phyloP scores from a whole-genome alignment of 30 jellyfish, hydroid and myxozoan genomes.

The Haliclystus octoradiatus region DNA sequence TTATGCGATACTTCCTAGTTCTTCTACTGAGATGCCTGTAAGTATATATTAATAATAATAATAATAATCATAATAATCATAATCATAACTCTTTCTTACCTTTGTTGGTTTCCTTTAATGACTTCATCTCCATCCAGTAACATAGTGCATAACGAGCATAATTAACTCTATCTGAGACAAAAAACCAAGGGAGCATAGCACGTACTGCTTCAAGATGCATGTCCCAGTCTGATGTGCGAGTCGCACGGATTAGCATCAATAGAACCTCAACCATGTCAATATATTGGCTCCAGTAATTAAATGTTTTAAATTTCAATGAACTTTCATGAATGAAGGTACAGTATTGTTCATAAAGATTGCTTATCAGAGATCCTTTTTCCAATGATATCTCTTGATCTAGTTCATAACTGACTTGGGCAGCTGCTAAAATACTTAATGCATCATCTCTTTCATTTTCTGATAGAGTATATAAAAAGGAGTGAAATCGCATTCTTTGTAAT shows the following conservation, averaged over 20 bases:
- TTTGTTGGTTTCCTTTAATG: conserved; percentile 23
- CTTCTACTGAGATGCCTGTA: no score
- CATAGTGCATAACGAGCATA: conserved; percentile 44
- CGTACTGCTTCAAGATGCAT: conserved; percentile 42
- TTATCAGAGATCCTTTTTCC: no score
- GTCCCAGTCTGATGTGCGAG: conserved; percentile 47
- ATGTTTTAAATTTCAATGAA: no score
- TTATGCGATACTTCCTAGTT: no score
- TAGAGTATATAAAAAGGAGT: conserved; percentile 19
- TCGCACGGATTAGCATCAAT: conserved; percentile 33
- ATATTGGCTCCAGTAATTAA: conserved; percentile 37
- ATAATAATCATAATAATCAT: not conserved
- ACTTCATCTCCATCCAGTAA: conserved; percentile 35
- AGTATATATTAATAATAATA: no score
- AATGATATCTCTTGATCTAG: no score
- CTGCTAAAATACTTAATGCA: no score
- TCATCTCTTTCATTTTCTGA: conserved; percentile 24
- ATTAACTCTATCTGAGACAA: conserved; percentile 37
- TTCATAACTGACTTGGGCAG: no score
- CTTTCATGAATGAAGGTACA: no score
- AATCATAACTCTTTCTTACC: conserved; percentile 16
- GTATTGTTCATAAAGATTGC: no score
- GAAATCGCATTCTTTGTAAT: conserved; percentile 19
- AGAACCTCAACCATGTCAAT: conserved; percentile 51
- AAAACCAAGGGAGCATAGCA: conserved; percentile 62